A percentile compares a stretch with the other conserved stretches of the same genome.
These are phyloP conservation scores for Scaptomyza cyrtandrae DNA, from an alignment of 2,888 invertebrate genomes.

Conservation along the genomic window DNA sequence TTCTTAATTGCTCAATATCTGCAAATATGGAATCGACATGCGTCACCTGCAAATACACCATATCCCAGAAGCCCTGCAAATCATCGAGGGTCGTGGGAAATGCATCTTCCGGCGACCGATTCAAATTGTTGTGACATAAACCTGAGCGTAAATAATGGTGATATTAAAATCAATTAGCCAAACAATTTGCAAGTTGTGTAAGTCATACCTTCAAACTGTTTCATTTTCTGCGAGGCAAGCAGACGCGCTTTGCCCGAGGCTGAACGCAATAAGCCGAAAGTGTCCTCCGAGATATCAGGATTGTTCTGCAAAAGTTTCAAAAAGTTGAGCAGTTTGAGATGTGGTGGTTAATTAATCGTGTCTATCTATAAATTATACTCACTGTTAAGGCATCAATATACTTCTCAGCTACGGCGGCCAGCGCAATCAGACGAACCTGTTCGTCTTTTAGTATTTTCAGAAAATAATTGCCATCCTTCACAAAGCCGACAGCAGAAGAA, in stretches of 20 bases:
- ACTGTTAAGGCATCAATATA: slow-evolving; percentile 87
- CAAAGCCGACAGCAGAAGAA: neutral
- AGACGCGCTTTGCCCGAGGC: slow-evolving; percentile 96
- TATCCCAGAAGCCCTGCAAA: slow-evolving; percentile 98
- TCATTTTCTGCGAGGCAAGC: slow-evolving; percentile 95
- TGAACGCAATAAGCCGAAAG: slow-evolving; percentile 92
- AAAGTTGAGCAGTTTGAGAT: neutral
- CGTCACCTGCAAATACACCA: slow-evolving; percentile 96
- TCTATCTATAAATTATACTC: slow-evolving; percentile 30
- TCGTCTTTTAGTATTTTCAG: slow-evolving; percentile 90
- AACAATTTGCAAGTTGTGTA: too few species aligned
- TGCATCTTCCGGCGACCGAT: slow-evolving; percentile 90
- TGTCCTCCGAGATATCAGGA: slow-evolving; percentile 89
- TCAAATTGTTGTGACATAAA: slow-evolving; percentile 88
- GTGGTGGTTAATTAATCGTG: neutral
- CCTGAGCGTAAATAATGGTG: slow-evolving; percentile 84
- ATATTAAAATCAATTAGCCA: neutral
- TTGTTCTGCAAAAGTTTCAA: slow-evolving; percentile 71
- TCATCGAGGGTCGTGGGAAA: slow-evolving; percentile 96
- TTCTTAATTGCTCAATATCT: slow-evolving; percentile 87
- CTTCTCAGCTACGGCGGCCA: slow-evolving; percentile 89
- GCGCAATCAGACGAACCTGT: slow-evolving; percentile 88
- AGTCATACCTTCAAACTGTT: slow-evolving; percentile 93
- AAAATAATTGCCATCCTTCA: slow-evolving; percentile 90
- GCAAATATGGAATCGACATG: slow-evolving; percentile 92